These are phyloP conservation scores for Triplophysa rosa DNA, from an alignment of 2,113 vertebrate species.

Conservation along the genomic window DNA sequence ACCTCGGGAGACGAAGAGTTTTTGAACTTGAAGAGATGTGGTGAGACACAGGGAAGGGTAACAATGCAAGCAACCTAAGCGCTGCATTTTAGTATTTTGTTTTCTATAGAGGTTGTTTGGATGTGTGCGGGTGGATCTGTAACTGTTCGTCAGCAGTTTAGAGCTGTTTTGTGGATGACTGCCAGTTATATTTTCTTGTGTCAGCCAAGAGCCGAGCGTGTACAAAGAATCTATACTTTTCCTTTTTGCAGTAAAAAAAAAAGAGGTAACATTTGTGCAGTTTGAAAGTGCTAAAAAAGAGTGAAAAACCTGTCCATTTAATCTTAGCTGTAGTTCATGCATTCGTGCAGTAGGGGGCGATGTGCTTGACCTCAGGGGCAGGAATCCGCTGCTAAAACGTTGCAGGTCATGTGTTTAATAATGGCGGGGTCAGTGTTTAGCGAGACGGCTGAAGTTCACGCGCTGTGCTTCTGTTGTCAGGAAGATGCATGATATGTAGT, in stretches of 20 bases:
- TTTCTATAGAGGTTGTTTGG: neutral
- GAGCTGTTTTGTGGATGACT: slow-evolving; percentile 53
- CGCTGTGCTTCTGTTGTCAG: slow-evolving; percentile 13
- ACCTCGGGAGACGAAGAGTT: slow-evolving; percentile 43
- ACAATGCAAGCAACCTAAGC: neutral
- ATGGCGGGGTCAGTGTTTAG: slow-evolving; percentile 19
- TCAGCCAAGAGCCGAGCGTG: neutral
- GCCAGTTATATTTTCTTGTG: slow-evolving; percentile 61
- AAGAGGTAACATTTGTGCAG: neutral
- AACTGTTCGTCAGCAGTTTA: slow-evolving; percentile 13
- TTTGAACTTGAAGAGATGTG: slow-evolving; percentile 39
- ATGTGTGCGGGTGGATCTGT: slow-evolving; percentile 38
- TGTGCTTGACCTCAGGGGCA: neutral
- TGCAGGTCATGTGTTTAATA: slow-evolving; percentile 23
- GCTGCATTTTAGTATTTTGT: neutral
- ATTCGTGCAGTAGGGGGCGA: neutral
- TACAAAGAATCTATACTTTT: neutral
- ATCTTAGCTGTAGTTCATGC: neutral
- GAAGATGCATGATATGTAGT: slow-evolving; percentile 41
- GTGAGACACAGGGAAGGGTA: slow-evolving; percentile 52
- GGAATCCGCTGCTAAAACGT: neutral
- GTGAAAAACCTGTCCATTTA: neutral
- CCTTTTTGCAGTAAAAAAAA: too few relatives aligned
- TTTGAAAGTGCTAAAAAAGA: neutral
- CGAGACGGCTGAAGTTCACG: neutral